Evolutionary conservation across 1,140 invertebrate species (phyloP), one percentile per base, ranked within the genome.

Genomic region (Formica selysi): DNA sequence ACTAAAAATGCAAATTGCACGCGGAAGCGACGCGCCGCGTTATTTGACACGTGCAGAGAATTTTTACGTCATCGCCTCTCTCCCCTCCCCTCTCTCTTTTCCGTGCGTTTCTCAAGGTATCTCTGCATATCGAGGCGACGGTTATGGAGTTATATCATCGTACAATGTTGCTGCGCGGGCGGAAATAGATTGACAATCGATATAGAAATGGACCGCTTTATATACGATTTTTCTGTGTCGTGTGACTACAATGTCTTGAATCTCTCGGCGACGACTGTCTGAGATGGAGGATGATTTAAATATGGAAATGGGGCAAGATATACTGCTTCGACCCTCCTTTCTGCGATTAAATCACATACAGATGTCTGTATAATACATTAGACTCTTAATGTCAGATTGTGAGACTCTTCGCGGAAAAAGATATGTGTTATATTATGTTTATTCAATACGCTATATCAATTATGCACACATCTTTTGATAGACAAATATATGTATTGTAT

Each of bases 241-340:
- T 51, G 22, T 29, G 51, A 59, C 26, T 70, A 48, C 38, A 44
- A 36, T 61, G 79, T 44, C 57, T 41, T 13, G 65, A 71, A 11
- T 61, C 32, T 41, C 16, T 51, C 5, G 48, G 16, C 32, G 61
- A 11, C 36, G 76, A 68, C 16, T 62, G 54, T 83, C 19, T 61
- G 68, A 61, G 57, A 83, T 44, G 64, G 16, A 68, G 64, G 65
- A 6, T 57, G 68, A 83, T 83, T 83, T 83, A 83, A 74, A 83
- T 83, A 73, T 83, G 79, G 79, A 73, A 83, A 83, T 83, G 3
- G 68, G 29, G 19, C 54, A 48, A 41, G 54, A 19, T 26, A 54
- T 73, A 16, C 26, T 44, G 54, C 54, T 44, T 8, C 29, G 54
- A n/a, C n/a, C 26, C n/a, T 22, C 13, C 54, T 48, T 36, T 61